Evolutionary conservation across 2,113 vertebrate species (phyloP).

Genomic region (Antigone vipio): DNA sequence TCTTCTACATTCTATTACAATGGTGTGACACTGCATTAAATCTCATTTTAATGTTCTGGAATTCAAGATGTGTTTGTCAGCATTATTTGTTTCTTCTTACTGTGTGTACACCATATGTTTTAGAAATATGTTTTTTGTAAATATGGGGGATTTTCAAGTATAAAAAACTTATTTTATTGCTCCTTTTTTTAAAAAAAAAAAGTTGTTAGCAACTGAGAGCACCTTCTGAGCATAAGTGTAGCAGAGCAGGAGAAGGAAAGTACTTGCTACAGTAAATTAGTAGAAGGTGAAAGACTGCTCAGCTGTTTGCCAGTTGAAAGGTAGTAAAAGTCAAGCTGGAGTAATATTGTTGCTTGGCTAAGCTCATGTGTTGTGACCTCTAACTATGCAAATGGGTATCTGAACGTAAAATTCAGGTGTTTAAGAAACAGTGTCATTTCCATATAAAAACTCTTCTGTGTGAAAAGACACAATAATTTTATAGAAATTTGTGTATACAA

Average conservation of each 20-base stretch:
- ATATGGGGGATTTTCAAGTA: background rate
- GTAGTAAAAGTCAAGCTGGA: background rate
- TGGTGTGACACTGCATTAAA: background rate
- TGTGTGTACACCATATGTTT: background rate
- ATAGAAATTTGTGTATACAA: background rate
- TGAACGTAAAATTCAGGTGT: background rate
- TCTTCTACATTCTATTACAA: background rate
- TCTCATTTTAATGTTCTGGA: background rate
- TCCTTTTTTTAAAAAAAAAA: background rate
- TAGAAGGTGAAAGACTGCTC: background rate
- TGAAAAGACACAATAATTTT: background rate
- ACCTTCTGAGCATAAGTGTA: background rate
- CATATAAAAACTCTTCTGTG: background rate
- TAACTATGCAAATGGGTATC: background rate
- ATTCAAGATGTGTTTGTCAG: background rate
- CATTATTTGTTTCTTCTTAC: background rate
- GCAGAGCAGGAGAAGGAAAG: background rate
- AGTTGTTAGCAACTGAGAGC: background rate
- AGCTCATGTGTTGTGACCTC: background rate
- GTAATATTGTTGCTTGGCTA: background rate
- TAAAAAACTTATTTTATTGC: background rate
- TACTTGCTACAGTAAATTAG: background rate
- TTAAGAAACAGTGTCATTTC: background rate
- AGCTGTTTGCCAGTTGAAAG: background rate
- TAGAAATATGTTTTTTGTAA: background rate